Base-by-base conservation (phyloP, 2,888 invertebrate genomes). In the Standfussiana lucernea region DNA sequence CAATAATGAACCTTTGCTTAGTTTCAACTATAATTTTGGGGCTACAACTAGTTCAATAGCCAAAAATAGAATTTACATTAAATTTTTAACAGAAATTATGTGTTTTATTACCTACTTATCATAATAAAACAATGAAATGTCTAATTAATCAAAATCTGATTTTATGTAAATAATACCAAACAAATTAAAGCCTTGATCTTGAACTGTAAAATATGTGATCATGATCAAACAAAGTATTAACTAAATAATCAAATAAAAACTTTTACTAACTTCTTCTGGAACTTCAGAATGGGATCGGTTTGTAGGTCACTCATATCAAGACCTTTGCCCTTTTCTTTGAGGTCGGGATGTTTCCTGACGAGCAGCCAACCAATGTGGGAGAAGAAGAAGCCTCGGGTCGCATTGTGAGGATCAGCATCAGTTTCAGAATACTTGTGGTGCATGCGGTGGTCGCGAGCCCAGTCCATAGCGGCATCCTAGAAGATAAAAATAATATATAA, bases 361-460 rank as follows among this genome's bases (percentile, higher is more conserved):
- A 99, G 95, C 82, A 99, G 97, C 99, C 99, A 99, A 79, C 99
- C 99, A 89, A 99, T 97, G 94, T 99, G 99, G 0, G 99, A 98
- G 96, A 99, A 99, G 97, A 99, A 99, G 97, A 99, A 99, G 18
- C 99, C 99, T 42, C 99, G 97, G 5, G 97, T 98, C 3, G 99
- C 98, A 92, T 99, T 99, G 93, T 99, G 99, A 0, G 99, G 99
- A 95, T 99, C 99, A 0, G 99, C 99, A 93, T 99, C 98, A 0
- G 99, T 99, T 93, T 99, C 99, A 35, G 98, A 98, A 96, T 98
- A 99, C 94, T 99, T 99, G 97, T 99, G 99, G 93, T 99, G 98
- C 92, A 98, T 98, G 88, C 98, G 97, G 95, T 98, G 98, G 91
- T 98, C 98, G 80, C 98, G 97, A 0, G 98, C 97, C 98, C 98